Evolutionary conservation across 2,113 vertebrate genomes (phyloP).

Genomic region (Dinomys branickii): DNA sequence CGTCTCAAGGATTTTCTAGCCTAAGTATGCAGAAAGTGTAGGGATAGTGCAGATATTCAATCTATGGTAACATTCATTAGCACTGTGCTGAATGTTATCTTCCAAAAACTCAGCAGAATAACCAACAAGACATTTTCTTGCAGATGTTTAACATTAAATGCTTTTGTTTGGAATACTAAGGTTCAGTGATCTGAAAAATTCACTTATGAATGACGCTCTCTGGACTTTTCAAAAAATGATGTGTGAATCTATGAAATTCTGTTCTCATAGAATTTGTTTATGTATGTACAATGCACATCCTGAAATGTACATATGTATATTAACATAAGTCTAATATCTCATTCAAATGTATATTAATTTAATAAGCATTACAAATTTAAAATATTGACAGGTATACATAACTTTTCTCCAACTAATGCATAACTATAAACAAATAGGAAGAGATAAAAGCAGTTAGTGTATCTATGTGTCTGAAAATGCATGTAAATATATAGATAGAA

Average conservation of each 20-base stretch:
- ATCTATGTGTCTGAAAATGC: neutral
- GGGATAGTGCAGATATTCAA: accelerated
- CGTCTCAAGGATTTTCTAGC: neutral
- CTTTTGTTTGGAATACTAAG: neutral
- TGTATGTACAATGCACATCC: neutral
- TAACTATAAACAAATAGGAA: neutral
- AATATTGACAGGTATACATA: neutral
- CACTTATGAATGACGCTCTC: neutral
- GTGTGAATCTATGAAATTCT: neutral
- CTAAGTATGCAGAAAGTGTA: neutral
- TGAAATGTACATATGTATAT: neutral
- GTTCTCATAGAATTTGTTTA: neutral
- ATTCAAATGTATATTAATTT: neutral
- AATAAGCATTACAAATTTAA: neutral
- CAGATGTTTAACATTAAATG: constrained; percentile 2
- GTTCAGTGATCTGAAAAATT: constrained; percentile 30
- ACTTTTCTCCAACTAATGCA: neutral
- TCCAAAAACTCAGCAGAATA: neutral
- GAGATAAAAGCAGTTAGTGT: neutral
- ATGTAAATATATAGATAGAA: neutral
- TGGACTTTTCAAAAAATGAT: neutral
- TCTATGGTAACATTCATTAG: accelerated
- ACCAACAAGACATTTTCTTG: neutral
- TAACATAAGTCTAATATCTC: neutral
- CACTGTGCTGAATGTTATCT: neutral